Conservation (phyloP, 2,113 vertebrate genomes). For the Lynx canadensis region DNA sequence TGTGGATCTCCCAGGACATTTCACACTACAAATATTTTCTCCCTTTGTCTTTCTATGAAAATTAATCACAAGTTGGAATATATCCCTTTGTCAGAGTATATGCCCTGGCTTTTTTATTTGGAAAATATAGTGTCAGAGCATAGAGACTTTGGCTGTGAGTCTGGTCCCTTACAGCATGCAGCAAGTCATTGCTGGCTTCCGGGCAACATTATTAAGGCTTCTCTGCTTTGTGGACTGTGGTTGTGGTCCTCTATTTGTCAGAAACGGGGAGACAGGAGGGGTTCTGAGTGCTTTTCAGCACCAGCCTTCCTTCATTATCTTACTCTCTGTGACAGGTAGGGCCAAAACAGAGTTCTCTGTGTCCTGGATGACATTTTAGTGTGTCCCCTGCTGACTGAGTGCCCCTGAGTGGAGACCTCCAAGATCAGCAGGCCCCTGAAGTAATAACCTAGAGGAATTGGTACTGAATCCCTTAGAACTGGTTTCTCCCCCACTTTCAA, state of each 20-base stretch:
- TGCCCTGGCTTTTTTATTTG: neutral
- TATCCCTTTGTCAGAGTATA: neutral
- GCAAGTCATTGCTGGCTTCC: neutral
- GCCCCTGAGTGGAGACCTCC: neutral
- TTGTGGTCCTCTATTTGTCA: neutral
- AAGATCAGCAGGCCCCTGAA: neutral
- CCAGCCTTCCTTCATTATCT: neutral
- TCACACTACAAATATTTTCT: neutral
- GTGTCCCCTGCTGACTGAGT: neutral
- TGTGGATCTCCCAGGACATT: neutral
- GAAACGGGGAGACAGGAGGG: neutral
- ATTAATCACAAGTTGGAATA: constrained; percentile 2
- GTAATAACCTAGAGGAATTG: neutral
- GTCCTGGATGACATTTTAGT: neutral
- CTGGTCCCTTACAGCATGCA: neutral
- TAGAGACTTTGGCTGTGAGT: neutral
- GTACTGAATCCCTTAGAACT: neutral
- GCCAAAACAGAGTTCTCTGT: neutral
- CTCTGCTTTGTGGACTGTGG: neutral
- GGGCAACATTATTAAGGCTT: neutral
- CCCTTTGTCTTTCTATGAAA: constrained; percentile 3
- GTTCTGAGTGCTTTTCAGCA: neutral
- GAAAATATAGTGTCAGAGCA: neutral
- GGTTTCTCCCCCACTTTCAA: neutral
- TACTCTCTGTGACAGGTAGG: neutral